Conservation (phyloP, 2,113 vertebrate genomes). For the Hydrolagus affinis region DNA sequence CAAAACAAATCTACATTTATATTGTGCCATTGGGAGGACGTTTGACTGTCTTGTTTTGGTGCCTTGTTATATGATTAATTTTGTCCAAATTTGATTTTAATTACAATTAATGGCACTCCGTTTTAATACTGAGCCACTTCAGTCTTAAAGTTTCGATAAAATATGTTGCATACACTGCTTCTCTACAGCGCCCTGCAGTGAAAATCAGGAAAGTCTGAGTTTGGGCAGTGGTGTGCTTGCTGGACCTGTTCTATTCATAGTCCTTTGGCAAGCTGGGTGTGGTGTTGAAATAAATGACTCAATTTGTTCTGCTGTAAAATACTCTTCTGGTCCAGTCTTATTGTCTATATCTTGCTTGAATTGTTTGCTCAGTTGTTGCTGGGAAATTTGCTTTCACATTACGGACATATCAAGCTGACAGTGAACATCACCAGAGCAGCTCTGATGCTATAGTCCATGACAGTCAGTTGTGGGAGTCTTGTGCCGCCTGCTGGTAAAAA, state of each 20-base stretch:
- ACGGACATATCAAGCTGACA: no score
- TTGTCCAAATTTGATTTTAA: no score
- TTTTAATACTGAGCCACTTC: background rate
- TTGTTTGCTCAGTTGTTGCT: background rate
- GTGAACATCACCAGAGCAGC: background rate
- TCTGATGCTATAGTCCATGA: background rate
- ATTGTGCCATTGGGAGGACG: no score
- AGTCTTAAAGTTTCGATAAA: background rate
- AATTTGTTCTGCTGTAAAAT: background rate
- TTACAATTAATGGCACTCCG: no score
- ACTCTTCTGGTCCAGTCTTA: background rate
- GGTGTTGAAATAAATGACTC: background rate
- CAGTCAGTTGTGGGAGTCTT: background rate
- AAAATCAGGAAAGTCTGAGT: background rate
- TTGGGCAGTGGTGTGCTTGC: background rate
- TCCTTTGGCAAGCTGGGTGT: background rate
- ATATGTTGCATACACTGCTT: background rate
- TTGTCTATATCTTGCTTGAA: background rate
- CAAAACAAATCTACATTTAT: no score
- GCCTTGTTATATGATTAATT: no score
- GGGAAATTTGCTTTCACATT: no score
- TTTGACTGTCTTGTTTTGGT: no score
- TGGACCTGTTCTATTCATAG: background rate
- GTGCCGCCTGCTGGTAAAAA: background rate
- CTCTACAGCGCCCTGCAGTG: background rate